Conservation (phyloP, 2,888 invertebrate species). For the Orchesella flavescens region DNA sequence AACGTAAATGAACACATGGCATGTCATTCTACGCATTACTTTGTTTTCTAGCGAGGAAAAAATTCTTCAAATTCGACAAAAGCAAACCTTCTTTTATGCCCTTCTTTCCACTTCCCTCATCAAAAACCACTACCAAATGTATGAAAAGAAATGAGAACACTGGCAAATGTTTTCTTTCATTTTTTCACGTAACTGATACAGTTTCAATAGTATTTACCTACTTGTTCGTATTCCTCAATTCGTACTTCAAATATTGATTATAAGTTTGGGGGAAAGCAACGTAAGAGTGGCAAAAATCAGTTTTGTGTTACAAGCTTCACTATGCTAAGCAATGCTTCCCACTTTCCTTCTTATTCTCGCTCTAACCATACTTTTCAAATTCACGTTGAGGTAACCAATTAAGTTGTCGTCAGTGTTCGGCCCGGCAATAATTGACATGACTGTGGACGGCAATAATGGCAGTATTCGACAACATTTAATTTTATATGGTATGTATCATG, state of each 20-base stretch:
- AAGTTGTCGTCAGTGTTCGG: constrained; percentile 22
- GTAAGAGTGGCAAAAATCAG: constrained; percentile 23
- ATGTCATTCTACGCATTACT: too few species aligned
- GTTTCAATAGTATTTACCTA: not conserved
- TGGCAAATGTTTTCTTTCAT: constrained; percentile 1
- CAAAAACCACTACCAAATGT: too few species aligned
- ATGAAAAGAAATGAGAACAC: too few species aligned
- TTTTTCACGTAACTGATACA: not conserved
- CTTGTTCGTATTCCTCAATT: too few species aligned
- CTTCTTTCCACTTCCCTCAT: not conserved
- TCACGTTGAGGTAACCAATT: constrained; percentile 49
- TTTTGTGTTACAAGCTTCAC: not conserved
- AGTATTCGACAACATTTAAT: too few species aligned
- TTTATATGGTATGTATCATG: too few species aligned
- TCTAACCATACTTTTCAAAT: constrained; percentile 4
- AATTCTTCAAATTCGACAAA: too few species aligned
- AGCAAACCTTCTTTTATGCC: not conserved
- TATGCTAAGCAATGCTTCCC: too few species aligned
- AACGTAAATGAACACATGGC: too few species aligned
- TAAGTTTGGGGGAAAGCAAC: constrained; percentile 20
- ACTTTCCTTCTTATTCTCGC: not conserved
- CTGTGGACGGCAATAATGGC: too few species aligned
- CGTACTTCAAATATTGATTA: constrained; percentile 58
- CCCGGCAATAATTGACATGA: too few species aligned
- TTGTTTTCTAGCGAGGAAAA: not conserved